Conservation (phyloP, 1,140 invertebrate genomes). For the Ephestia elutella region DNA sequence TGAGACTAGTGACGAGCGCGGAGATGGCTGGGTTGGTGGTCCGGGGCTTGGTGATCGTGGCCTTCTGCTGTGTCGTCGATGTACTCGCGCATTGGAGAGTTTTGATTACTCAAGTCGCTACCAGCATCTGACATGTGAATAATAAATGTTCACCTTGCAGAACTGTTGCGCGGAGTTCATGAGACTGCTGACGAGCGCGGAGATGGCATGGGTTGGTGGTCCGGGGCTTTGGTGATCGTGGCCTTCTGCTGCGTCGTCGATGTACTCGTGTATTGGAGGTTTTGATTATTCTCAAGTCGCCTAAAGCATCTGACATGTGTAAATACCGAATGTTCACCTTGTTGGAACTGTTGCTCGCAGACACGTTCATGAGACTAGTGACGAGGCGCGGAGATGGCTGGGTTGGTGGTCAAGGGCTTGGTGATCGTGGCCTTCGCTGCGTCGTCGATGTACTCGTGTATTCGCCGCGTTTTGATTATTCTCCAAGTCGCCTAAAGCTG, state of each 20-base stretch:
- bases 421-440: constrained; percentile 71
- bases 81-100: too few relatives aligned
- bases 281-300: too few relatives aligned
- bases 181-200: constrained; percentile 83
- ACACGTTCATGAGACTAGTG: constrained; percentile 84
- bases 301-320: too few relatives aligned
- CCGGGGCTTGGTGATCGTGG: constrained; percentile 76
- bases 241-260: constrained; percentile 66
- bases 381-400: constrained; percentile 84
- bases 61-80: constrained; percentile 61
- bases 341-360: constrained; percentile 85
- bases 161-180: constrained; percentile 88
- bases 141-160: too few relatives aligned
- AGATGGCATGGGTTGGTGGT: constrained; percentile 83
- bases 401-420: constrained; percentile 80
- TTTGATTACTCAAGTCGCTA: too few relatives aligned
- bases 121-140: too few relatives aligned
- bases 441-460: constrained; percentile 42
- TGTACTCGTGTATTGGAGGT: constrained; percentile 20
- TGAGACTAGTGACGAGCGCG: constrained; percentile 84
- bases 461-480: too few relatives aligned
- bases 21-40: constrained; percentile 83
- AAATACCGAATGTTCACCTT: constrained; percentile 51
- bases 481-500: too few relatives aligned
- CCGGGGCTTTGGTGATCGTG: constrained; percentile 76